Conservation (phyloP, 2,888 invertebrate genomes). For the Sclerodermus sp. region DNA sequence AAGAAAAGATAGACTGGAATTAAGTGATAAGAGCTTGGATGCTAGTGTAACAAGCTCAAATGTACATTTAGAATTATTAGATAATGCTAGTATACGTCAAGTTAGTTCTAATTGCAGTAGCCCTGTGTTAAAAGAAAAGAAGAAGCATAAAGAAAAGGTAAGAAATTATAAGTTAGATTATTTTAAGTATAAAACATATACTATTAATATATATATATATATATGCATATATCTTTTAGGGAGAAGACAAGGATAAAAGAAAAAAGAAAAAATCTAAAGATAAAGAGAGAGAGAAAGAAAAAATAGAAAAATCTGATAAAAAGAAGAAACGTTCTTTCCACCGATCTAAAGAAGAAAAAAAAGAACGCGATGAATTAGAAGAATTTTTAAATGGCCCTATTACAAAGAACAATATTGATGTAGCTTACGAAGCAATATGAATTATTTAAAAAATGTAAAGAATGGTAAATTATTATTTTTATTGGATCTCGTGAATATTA, state of each 20-base stretch:
- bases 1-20: slow-evolving; percentile 59
- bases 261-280: slow-evolving; percentile 60
- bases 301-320: slow-evolving; percentile 55
- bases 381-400: slow-evolving; percentile 65
- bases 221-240: slow-evolving; percentile 40
- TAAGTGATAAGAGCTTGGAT: slow-evolving; percentile 52
- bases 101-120: slow-evolving; percentile 51
- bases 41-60: slow-evolving; percentile 63
- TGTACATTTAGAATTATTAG: slow-evolving; percentile 60
- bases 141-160: slow-evolving; percentile 53
- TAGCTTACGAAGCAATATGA: slow-evolving; percentile 66
- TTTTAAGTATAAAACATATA: background rate
- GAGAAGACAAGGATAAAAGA: slow-evolving; percentile 63
- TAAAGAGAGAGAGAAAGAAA: slow-evolving; percentile 61
- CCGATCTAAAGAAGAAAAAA: slow-evolving; percentile 57
- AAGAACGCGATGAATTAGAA: slow-evolving; percentile 63
- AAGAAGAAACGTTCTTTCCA: slow-evolving; percentile 55
- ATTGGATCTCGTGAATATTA: background rate
- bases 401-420: slow-evolving; percentile 61
- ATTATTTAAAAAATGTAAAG: slow-evolving; percentile 1
- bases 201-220: slow-evolving; percentile 1
- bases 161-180: slow-evolving; percentile 4
- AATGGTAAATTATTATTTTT: background rate
- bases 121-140: slow-evolving; percentile 53
- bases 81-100: slow-evolving; percentile 47